Base-by-base conservation (phyloP, 1,140 invertebrate genomes). In the Melitaea cinxia region DNA sequence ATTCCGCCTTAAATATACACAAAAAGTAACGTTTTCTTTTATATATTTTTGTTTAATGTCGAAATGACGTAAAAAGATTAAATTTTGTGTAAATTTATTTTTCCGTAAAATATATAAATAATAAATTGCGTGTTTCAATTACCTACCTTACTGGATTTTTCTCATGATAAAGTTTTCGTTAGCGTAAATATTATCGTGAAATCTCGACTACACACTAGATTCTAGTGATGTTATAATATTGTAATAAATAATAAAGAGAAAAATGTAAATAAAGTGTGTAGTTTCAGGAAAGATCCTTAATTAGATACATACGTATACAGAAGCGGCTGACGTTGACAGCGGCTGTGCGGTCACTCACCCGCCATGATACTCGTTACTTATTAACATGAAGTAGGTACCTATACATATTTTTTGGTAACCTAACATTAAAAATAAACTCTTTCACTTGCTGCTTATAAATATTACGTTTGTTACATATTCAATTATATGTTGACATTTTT, bases 281-380 rank as follows among this genome's bases (percentile, higher is more conserved):
- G 35, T 37, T 5, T 15, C 15, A 42, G 37, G 3, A 42, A 17
- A 4, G 17, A 17, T 14, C n/a, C 1, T 17, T n/a, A 42, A 42
- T 42, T 17, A 42, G n/a, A 15, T 39, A 39, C 0, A 10, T 56
- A 42, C 0, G 23, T 28, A 26, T 45, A 42, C 7, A 14, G 54
- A 1, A 42, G 17, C 37, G 15, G 21, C 37, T 57, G 37, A 42
- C 21, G 21, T 17, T 57, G 54, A 57, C 54, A 45, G 37, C 21
- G 54, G 54, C 54, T 1, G 35, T 57, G 54, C 35, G 37, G 54
- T 57, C 37, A 39, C 37, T 42, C 37, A 42, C 1, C 14, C 37
- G 37, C 37, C 37, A 42, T 42, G 37, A 42, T 42, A 42, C 14
- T 42, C 37, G 14, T 42, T 42, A 42, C 37, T 42, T 28, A 9